These are phyloP conservation scores for Leistus spinibarbis DNA, from an alignment of 2,888 invertebrate genomes.

Conservation along the genomic window DNA sequence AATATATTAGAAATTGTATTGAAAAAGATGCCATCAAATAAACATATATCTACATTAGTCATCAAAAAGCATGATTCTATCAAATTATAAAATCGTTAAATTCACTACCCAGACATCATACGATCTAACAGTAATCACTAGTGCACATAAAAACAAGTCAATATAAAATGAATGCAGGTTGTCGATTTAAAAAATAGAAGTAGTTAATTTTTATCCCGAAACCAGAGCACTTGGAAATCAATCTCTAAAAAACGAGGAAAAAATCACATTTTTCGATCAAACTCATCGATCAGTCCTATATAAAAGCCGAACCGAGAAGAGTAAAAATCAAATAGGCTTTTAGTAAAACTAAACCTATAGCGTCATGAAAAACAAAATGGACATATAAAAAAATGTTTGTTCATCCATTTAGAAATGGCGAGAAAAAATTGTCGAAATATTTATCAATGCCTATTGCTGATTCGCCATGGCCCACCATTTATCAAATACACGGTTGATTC, in stretches of 20 bases:
- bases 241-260: neutral
- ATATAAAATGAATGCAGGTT: neutral
- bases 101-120: too few species aligned
- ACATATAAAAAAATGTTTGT: conserved; percentile 24
- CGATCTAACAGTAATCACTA: neutral
- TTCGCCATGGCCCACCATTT: conserved; percentile 23
- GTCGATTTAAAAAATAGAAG: neutral
- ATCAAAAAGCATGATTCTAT: too few species aligned
- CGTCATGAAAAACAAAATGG: neutral
- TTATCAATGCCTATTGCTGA: conserved; percentile 36
- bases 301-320: conserved; percentile 21
- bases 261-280: conserved; percentile 17
- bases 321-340: conserved; percentile 20
- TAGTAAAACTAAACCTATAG: conserved; percentile 25
- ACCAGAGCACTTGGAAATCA: neutral
- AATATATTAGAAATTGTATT: too few species aligned
- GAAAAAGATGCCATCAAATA: too few species aligned
- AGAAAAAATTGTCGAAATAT: conserved; percentile 22
- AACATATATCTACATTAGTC: too few species aligned
- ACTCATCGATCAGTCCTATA: conserved; percentile 29
- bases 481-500: conserved; percentile 29
- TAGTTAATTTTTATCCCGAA: neutral
- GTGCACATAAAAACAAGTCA: neutral
- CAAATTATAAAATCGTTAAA: too few species aligned
- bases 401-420: conserved; percentile 22